Conservation (phyloP, 1,140 invertebrate genomes). For the Triops longicaudatus region DNA sequence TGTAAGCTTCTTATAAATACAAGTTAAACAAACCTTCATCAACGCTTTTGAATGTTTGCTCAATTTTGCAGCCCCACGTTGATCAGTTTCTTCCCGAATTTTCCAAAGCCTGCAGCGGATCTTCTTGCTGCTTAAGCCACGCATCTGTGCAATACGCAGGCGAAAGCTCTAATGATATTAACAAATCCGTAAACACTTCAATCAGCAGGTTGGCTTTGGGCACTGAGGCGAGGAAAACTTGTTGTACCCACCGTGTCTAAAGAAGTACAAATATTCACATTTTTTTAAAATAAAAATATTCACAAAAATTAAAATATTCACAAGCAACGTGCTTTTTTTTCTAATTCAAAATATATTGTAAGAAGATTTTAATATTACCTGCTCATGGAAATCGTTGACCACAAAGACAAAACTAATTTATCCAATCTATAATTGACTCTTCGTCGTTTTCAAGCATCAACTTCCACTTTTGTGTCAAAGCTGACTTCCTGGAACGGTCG, state of each 20-base stretch:
- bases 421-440: slow-evolving; percentile 50
- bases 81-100: slow-evolving; percentile 55
- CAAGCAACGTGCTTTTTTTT: slow-evolving; percentile 48
- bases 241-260: slow-evolving; percentile 50
- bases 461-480: slow-evolving; percentile 57
- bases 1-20: no score
- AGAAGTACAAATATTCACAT: neutral
- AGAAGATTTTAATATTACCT: slow-evolving; percentile 45
- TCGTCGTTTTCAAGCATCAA: slow-evolving; percentile 53
- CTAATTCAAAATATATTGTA: slow-evolving; percentile 28
- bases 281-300: slow-evolving; percentile 34
- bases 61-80: slow-evolving; percentile 53
- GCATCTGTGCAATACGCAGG: slow-evolving; percentile 50
- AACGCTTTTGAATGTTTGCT: slow-evolving; percentile 43
- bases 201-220: slow-evolving; percentile 47
- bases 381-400: slow-evolving; percentile 60
- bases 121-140: slow-evolving; percentile 53
- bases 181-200: slow-evolving; percentile 53
- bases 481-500: slow-evolving; percentile 65
- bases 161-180: slow-evolving; percentile 51
- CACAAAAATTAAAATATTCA: no score
- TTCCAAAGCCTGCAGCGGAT: slow-evolving; percentile 52
- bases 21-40: slow-evolving; percentile 37
- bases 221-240: slow-evolving; percentile 52
- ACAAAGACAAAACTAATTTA: slow-evolving; percentile 61